A percentile compares a stretch with the other conserved stretches of the same genome.
phyloP scores from a whole-genome alignment of 1,140 invertebrate genomes.

The Lepidurus arcticus region DNA sequence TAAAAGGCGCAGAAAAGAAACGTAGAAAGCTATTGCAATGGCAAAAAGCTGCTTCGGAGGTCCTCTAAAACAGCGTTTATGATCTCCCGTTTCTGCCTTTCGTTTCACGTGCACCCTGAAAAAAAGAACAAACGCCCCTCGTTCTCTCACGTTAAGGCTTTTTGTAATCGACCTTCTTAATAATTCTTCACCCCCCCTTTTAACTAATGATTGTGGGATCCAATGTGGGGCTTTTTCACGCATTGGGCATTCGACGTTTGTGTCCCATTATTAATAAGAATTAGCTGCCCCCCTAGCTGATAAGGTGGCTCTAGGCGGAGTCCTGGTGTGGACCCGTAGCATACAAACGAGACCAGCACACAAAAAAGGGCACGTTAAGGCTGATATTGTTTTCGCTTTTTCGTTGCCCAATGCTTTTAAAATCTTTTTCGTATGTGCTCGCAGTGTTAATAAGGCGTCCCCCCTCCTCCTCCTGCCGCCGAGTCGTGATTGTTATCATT shows the following conservation, averaged over 20 bases:
- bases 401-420: slow-evolving; percentile 9
- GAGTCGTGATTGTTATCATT: slow-evolving; percentile 6
- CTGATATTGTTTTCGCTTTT: neutral
- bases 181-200: neutral
- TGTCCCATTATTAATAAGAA: neutral
- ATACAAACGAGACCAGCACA: neutral
- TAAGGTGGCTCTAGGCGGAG: neutral
- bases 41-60: too few species aligned
- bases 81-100: neutral
- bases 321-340: neutral
- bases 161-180: slow-evolving; percentile 9
- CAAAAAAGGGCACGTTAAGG: neutral
- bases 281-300: slow-evolving; percentile 5
- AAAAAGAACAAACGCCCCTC: neutral
- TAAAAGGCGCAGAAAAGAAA: neutral
- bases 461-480: neutral
- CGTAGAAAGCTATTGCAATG: neutral
- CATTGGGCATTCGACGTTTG: neutral
- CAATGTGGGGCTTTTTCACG: neutral
- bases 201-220: neutral
- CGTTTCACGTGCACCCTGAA: neutral
- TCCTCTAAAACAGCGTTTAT: neutral
- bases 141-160: neutral
- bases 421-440: neutral
- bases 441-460: neutral